These are phyloP conservation scores for Pristionchus pacificus DNA, from an alignment of 1,140 invertebrate genomes.

Conservation along the genomic window DNA sequence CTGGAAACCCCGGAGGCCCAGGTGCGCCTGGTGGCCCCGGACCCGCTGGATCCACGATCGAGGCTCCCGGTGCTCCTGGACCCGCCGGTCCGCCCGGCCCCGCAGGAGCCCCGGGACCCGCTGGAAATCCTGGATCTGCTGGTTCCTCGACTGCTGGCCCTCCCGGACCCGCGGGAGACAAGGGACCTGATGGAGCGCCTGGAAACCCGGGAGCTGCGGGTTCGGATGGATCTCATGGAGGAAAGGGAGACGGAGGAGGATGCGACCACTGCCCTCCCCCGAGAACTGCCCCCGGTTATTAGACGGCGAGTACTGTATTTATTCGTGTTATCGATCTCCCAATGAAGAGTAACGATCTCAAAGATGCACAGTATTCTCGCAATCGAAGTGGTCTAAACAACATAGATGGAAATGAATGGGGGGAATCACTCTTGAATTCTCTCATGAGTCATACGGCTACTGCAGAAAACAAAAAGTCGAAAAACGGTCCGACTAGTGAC, in stretches of 20 bases:
- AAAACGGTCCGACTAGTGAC: no score
- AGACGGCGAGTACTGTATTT: no score
- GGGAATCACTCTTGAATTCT: no score
- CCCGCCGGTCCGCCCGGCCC: constrained; percentile 3
- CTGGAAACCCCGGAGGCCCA: constrained; percentile 16
- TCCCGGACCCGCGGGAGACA: constrained; percentile 8
- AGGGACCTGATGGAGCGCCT: constrained; percentile 6
- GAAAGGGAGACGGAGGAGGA: constrained; percentile 2
- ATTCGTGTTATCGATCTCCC: no score
- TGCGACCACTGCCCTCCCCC: constrained; percentile 13
- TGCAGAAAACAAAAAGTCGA: no score
- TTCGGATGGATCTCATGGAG: neutral
- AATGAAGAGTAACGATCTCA: no score
- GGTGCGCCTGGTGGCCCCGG: constrained; percentile 18
- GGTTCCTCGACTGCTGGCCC: neutral
- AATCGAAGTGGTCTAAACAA: no score
- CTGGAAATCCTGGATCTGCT: constrained; percentile 6
- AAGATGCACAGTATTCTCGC: no score
- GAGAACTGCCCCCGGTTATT: constrained; percentile 5
- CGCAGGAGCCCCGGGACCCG: constrained; percentile 7
- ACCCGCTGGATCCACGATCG: neutral
- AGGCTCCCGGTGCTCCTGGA: neutral
- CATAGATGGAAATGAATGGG: no score
- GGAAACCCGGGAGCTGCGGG: neutral
- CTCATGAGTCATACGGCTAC: no score